Evolutionary conservation across 2,888 invertebrate genomes (phyloP).

Genomic region (Leucophenga montana): DNA sequence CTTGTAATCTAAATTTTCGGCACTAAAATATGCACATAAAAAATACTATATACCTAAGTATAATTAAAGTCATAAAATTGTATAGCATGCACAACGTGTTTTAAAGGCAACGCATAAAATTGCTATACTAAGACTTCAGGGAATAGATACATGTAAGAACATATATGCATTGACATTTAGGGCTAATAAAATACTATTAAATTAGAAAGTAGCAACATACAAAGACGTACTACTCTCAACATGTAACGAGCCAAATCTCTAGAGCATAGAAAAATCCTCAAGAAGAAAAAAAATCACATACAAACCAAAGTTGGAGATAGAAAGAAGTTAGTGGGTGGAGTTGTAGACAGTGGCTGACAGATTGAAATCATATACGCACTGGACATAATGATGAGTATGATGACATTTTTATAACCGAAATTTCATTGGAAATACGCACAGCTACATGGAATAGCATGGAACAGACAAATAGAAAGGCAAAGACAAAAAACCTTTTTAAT

Average conservation of each 20-base stretch:
- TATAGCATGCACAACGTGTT: conserved; percentile 20
- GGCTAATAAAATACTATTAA: conserved; percentile 48
- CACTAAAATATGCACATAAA: conserved; percentile 5
- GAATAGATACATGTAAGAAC: conserved; percentile 29
- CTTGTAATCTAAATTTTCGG: not conserved
- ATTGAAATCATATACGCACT: conserved; percentile 34
- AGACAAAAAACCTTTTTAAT: conserved; percentile 44
- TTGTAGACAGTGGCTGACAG: not conserved
- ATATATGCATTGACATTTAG: conserved; percentile 26
- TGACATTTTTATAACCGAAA: conserved; percentile 57
- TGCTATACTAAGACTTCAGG: not conserved
- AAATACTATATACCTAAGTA: not conserved
- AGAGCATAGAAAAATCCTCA: conserved; percentile 35
- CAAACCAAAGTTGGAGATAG: conserved; percentile 16
- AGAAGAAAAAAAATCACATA: conserved; percentile 49
- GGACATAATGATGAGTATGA: conserved; percentile 53
- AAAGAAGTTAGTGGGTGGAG: conserved; percentile 33
- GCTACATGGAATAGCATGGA: not conserved
- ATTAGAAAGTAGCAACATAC: conserved; percentile 21
- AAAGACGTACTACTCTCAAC: no score
- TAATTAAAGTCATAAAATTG: conserved; percentile 27
- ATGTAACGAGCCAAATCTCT: no score
- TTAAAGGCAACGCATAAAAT: conserved; percentile 37
- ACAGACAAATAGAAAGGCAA: conserved; percentile 38
- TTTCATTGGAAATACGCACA: conserved; percentile 27